Percentiles rank a stretch among this genome's conserved stretches.
Conservation (phyloP, 2,797 vertebrate genomes). For the Erethizon dorsatum region DNA sequence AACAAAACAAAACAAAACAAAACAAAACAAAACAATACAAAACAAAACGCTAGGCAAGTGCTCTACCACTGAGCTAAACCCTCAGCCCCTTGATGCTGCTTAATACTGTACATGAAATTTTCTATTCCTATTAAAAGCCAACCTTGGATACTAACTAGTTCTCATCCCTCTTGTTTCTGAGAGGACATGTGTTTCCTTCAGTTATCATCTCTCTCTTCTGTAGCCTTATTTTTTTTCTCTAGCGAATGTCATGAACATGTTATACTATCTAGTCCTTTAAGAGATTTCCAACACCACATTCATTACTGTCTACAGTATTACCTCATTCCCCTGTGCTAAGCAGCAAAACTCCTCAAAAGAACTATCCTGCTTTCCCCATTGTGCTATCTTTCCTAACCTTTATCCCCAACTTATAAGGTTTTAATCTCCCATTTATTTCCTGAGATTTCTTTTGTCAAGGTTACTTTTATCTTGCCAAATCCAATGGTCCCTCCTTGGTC, state of each 20-base stretch:
- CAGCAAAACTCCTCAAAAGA: neutral
- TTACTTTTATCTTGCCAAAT: neutral
- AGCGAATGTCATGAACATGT: neutral
- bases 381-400: conserved; percentile 6
- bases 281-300: neutral
- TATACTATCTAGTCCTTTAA: conserved; percentile 19
- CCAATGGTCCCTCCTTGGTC: conserved; percentile 11
- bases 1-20: neutral
- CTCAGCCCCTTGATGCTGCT: neutral
- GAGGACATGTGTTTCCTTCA: conserved; percentile 1
- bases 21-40: too few relatives aligned
- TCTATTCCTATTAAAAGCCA: neutral
- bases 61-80: neutral
- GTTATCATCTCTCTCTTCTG: conserved; percentile 22
- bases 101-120: neutral
- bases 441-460: conserved; percentile 43
- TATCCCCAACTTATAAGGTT: neutral
- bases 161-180: neutral
- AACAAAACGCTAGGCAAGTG: neutral
- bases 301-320: neutral
- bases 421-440: conserved; percentile 39
- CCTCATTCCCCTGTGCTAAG: neutral
- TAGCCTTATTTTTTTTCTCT: neutral
- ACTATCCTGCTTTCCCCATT: conserved; percentile 34
- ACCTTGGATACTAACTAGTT: neutral